Conservation (phyloP, 2,113 vertebrate genomes). For the Antechinus flavipes region DNA sequence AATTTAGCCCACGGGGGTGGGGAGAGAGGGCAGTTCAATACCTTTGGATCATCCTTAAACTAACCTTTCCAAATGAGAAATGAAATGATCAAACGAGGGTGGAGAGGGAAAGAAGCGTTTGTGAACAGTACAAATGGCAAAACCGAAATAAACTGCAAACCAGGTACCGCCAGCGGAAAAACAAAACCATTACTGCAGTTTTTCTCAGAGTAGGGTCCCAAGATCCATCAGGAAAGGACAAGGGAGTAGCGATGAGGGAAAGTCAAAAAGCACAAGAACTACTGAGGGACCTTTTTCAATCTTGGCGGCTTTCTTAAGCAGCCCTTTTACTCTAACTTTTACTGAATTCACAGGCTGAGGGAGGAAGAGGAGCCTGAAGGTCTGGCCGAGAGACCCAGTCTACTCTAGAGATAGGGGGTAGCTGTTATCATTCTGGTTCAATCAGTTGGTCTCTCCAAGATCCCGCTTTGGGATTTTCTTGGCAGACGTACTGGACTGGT, state of each 20-base stretch:
- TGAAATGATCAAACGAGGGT: background rate
- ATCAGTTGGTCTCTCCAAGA: too few species aligned
- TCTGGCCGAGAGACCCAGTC: background rate
- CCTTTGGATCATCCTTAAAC: background rate
- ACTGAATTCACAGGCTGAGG: conserved; percentile 1
- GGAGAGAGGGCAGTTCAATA: background rate
- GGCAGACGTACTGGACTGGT: background rate
- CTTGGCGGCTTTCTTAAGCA: background rate
- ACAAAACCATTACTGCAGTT: background rate
- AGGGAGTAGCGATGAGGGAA: background rate
- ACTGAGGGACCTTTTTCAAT: background rate
- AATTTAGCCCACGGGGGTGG: too few species aligned
- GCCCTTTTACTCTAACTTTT: background rate
- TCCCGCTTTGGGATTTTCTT: background rate
- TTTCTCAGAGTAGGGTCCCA: background rate
- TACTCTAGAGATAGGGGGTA: background rate
- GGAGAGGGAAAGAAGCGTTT: background rate
- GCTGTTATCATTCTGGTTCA: background rate
- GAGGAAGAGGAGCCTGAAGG: conserved; percentile 11
- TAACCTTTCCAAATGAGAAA: background rate
- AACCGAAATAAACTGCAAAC: background rate
- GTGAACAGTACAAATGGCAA: background rate
- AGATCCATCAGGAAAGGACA: background rate
- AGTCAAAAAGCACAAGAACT: background rate
- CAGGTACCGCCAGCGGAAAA: background rate